These are phyloP conservation scores for Chironomus striatipennis DNA, from an alignment of 1,140 invertebrate species.

Conservation along the genomic window DNA sequence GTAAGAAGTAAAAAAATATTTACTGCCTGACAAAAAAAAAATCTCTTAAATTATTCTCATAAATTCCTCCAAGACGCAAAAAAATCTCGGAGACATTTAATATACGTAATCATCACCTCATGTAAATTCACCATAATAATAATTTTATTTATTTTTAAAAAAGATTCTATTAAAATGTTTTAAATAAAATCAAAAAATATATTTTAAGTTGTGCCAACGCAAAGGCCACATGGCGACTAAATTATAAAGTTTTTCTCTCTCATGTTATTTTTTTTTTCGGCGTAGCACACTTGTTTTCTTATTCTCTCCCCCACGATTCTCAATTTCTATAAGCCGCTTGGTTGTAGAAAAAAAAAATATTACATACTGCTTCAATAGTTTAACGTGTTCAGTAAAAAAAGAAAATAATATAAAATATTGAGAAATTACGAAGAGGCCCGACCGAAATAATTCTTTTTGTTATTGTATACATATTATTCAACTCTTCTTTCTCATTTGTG, in stretches of 20 bases:
- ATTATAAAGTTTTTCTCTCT: neutral
- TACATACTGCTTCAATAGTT: neutral
- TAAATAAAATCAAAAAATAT: neutral
- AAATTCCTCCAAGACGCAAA: neutral
- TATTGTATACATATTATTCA: too few relatives aligned
- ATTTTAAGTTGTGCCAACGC: neutral
- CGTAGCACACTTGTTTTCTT: neutral
- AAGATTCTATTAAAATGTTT: neutral
- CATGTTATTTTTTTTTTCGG: neutral
- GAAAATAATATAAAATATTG: neutral
- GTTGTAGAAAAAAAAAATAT: too few relatives aligned
- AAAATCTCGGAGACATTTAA: neutral
- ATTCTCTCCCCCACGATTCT: neutral
- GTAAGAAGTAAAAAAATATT: too few relatives aligned
- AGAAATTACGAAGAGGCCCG: too few relatives aligned
- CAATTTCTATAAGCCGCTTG: neutral
- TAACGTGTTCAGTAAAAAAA: neutral
- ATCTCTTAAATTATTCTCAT: too few relatives aligned
- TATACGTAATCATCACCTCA: neutral
- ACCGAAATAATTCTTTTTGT: too few relatives aligned
- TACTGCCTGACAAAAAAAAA: too few relatives aligned
- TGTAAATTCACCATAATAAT: neutral
- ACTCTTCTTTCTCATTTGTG: too few relatives aligned
- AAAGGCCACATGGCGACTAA: conserved; percentile 16
- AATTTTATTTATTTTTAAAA: too few relatives aligned